phyloP scores from a whole-genome alignment of 2,797 vertebrate species.

The Mico argentatus region DNA sequence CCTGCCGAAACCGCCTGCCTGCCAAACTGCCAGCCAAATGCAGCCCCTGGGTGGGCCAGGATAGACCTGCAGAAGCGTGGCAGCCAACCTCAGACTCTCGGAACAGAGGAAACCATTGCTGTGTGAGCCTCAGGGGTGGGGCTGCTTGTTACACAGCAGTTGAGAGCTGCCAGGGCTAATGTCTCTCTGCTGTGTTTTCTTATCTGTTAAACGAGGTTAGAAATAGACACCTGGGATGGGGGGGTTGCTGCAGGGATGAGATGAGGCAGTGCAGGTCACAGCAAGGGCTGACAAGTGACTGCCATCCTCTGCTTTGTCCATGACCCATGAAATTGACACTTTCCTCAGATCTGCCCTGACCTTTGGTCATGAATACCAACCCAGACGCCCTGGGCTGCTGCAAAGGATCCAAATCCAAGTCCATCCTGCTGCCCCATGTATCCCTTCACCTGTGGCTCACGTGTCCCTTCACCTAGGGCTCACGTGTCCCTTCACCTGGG shows the following conservation, averaged over 20 bases:
- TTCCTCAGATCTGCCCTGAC: background rate
- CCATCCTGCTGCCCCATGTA: background rate
- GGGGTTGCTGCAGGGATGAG: background rate
- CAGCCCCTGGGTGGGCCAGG: background rate
- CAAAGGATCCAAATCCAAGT: background rate
- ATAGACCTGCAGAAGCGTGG: background rate
- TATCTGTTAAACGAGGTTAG: background rate
- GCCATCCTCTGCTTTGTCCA: background rate
- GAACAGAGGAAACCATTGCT: accelerated
- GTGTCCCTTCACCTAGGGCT: too few species aligned
- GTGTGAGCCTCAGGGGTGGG: accelerated
- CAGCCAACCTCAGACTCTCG: background rate
- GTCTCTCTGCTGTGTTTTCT: background rate
- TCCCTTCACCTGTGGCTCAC: too few species aligned
- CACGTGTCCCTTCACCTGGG: too few species aligned
- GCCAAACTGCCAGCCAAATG: background rate
- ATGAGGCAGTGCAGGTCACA: background rate
- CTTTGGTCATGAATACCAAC: background rate
- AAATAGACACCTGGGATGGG: background rate
- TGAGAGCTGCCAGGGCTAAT: accelerated
- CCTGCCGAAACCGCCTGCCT: background rate
- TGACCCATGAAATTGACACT: background rate
- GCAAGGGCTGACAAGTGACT: background rate
- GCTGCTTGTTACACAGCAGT: background rate
- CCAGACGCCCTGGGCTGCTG: accelerated